phyloP scores from a whole-genome alignment of 2,113 vertebrate species.

The Cinclus mexicanus region DNA sequence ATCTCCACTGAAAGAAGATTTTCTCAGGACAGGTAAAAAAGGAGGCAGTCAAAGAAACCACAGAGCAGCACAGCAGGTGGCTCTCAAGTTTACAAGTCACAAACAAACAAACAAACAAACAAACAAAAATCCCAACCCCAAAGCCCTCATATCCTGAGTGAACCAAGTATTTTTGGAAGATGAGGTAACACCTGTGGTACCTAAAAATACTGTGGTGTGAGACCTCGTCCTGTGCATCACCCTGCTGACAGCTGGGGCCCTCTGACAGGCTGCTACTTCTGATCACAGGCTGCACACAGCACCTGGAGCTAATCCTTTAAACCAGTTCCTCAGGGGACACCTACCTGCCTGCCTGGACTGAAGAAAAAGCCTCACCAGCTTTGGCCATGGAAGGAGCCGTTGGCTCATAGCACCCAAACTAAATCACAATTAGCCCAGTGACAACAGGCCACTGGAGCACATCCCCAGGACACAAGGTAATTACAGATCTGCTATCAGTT shows the following conservation, averaged over 20 bases:
- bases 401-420: not conserved
- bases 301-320: not conserved
- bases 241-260: not conserved
- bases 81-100: not conserved
- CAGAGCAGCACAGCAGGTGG: not conserved
- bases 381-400: not conserved
- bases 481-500: not conserved
- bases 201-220: not conserved
- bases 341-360: not conserved
- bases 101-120: not conserved
- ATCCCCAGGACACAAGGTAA: not conserved
- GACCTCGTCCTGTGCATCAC: not conserved
- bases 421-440: not conserved
- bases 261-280: not conserved
- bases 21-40: not conserved
- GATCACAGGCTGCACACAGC: not conserved
- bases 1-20: not conserved
- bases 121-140: not conserved
- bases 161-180: not conserved
- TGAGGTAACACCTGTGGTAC: not conserved
- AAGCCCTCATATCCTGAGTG: not conserved
- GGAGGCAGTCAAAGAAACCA: not conserved
- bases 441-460: not conserved
- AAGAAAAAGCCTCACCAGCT: not conserved
- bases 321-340: not conserved